Conservation (phyloP, 2,797 vertebrate species). For the Ctenochaetus hawaiiensis region DNA sequence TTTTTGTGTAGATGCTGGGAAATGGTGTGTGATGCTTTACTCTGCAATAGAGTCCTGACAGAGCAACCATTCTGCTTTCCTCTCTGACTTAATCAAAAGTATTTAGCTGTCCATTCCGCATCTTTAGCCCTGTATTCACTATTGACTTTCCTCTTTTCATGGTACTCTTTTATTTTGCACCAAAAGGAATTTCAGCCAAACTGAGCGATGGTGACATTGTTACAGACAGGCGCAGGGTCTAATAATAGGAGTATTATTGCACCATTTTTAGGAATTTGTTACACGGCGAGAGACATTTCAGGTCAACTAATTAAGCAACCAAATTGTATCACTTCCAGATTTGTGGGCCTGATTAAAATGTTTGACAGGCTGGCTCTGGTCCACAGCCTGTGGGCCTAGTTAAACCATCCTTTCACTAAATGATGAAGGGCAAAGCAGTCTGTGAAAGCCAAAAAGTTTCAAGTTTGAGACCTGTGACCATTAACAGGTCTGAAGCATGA, state of each 20-base stretch:
- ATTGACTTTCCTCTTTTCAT: constrained; percentile 4
- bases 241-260: constrained; percentile 19
- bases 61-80: constrained; percentile 32
- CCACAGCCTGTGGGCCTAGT: background rate
- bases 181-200: constrained; percentile 11
- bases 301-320: constrained; percentile 22
- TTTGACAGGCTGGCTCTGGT: background rate
- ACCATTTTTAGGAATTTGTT: constrained; percentile 6
- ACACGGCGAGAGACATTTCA: constrained; percentile 12
- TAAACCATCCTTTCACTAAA: background rate
- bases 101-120: constrained; percentile 30
- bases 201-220: constrained; percentile 21
- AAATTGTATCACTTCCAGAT: constrained; percentile 16
- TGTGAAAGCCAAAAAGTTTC: background rate
- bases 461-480: constrained; percentile 1
- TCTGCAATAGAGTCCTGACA: constrained; percentile 21
- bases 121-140: constrained; percentile 26
- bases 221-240: background rate
- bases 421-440: background rate
- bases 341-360: constrained; percentile 16
- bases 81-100: constrained; percentile 14
- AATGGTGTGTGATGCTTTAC: constrained; percentile 20
- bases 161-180: constrained; percentile 3
- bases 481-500: background rate
- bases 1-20: constrained; percentile 5